Evolutionary conservation across 1,140 invertebrate genomes (phyloP).

Genomic region (Sinella curviseta): DNA sequence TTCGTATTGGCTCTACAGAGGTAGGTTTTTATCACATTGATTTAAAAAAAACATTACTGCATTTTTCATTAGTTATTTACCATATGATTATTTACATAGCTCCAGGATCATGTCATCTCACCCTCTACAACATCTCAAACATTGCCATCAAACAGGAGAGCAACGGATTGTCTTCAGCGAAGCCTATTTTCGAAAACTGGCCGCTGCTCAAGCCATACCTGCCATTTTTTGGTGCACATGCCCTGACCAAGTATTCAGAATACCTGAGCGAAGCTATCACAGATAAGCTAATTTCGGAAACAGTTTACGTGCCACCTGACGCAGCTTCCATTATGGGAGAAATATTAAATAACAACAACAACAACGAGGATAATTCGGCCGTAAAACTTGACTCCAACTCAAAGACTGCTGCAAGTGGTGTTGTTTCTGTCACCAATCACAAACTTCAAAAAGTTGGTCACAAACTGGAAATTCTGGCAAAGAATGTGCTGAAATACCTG

Average conservation of each 20-base stretch:
- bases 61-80: not conserved
- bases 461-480: not conserved
- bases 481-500: too few species aligned
- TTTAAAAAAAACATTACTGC: not conserved
- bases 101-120: not conserved
- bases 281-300: not conserved
- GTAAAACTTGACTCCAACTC: not conserved
- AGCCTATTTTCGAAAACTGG: not conserved
- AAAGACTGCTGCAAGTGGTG: not conserved
- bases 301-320: too few species aligned
- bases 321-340: not conserved
- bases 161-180: too few species aligned
- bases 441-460: not conserved
- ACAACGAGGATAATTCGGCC: too few species aligned
- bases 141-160: too few species aligned
- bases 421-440: not conserved
- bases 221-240: not conserved
- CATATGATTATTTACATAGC: too few species aligned
- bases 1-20: conserved; percentile 3
- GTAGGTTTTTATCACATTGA: too few species aligned
- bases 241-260: not conserved
- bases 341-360: too few species aligned
- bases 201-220: not conserved
- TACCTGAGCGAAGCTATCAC: not conserved
- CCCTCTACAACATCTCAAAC: not conserved